Base-by-base conservation (phyloP, 2,113 vertebrate genomes). In the Gila orcuttii region DNA sequence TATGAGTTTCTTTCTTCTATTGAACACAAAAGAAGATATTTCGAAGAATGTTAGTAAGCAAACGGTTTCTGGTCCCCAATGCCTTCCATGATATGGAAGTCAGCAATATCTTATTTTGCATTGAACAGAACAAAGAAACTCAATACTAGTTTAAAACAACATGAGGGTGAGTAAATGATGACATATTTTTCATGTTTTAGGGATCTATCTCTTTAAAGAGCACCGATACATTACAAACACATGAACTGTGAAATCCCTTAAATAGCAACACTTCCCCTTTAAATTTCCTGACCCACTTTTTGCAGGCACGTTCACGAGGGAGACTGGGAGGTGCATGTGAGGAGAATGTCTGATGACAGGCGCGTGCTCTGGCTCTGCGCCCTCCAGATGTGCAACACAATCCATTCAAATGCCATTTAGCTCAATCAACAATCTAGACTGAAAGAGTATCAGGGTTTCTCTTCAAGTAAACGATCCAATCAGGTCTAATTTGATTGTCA, bases 251-350 rank as follows among this genome's bases (percentile, higher is more conserved):
- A 25, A 12, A 19, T 31, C 13, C 9, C 59, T 17, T 39, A 6
- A 6, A 59, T 12, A 21, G 6, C 11, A 25, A 12, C 36, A 6
- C 89, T 85, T 90, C 28, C 87, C 91, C 94, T 94, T 95, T 95
- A 95, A 95, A 93, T 95, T 87, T 89, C 77, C 64, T 95, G 94
- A 95, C 95, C 94, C 91, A 95, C 90, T 94, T 95, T 93, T 89
- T 87, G 89, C 91, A 90, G 83, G 87, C 90, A 90, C 88, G 88
- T 89, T 90, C 92, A 90, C 85, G 90, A 90, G 89, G 91, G 91
- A 91, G 89, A 93, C 92, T 92, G 92, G 92, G 91, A 93, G 93
- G 93, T 94, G 93, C 91, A 94, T 90, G 92, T 92, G 92, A 92
- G 91, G 91, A 90, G 92, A 94, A 93, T 93, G 59, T 90, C 39